A percentile compares a stretch with the other conserved stretches of the same genome.
Evolutionary conservation across 2,113 vertebrate species (phyloP).

Genomic region (Eudyptes chrysolophus): DNA sequence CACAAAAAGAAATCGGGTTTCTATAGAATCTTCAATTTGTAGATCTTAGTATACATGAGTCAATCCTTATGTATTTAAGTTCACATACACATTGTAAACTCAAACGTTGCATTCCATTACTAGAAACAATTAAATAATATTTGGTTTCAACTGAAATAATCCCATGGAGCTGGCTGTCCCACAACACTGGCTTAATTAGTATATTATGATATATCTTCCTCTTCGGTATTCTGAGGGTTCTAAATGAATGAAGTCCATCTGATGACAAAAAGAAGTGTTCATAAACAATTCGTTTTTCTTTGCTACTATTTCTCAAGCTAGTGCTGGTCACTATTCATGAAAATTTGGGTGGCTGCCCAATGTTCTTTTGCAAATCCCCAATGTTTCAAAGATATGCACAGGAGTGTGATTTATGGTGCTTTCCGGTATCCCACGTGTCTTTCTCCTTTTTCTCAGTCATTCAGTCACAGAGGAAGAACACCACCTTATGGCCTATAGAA

Average conservation of each 20-base stretch:
- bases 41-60: not conserved
- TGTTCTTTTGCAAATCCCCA: not conserved
- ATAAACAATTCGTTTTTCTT: not conserved
- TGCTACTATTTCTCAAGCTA: not conserved
- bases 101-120: not conserved
- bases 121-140: not conserved
- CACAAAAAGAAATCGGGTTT: not conserved
- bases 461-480: not conserved
- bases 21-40: not conserved
- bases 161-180: not conserved
- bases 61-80: not conserved
- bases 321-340: not conserved
- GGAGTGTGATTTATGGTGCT: not conserved
- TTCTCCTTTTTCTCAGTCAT: not conserved
- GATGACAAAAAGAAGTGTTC: not conserved
- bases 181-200: not conserved
- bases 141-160: not conserved
- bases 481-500: not conserved
- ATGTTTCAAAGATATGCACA: not conserved
- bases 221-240: not conserved
- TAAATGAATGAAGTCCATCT: not conserved
- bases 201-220: not conserved
- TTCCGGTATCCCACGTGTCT: not conserved
- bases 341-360: not conserved
- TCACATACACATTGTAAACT: not conserved